A percentile compares a stretch with the other conserved stretches of the same genome.
phyloP scores from a whole-genome alignment of 2,888 invertebrate species.

The Smittia sp. region DNA sequence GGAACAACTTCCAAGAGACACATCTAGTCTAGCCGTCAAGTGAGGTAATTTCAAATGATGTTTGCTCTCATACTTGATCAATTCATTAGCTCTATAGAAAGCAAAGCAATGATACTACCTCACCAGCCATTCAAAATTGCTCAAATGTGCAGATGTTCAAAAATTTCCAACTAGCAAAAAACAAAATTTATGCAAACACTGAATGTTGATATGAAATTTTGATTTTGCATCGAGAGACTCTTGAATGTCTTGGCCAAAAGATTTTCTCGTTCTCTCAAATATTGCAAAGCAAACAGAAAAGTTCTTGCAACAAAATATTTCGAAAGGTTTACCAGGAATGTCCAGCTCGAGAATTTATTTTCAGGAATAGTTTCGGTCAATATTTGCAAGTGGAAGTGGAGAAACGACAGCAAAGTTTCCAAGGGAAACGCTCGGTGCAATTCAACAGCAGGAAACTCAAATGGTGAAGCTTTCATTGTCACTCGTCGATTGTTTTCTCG shows the following conservation, averaged over 20 bases:
- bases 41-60: conserved; percentile 14
- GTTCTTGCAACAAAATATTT: neutral
- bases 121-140: neutral
- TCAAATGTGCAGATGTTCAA: conserved; percentile 5
- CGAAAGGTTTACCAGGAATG: neutral
- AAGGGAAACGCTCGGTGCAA: neutral
- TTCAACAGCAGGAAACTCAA: neutral
- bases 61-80: neutral
- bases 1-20: neutral
- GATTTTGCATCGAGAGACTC: neutral
- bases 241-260: neutral
- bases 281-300: conserved; percentile 3
- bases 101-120: too few relatives aligned
- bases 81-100: too few relatives aligned
- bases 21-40: neutral
- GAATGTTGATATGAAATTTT: neutral
- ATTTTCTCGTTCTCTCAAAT: neutral
- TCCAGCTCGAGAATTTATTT: conserved; percentile 15
- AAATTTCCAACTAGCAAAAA: neutral
- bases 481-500: too few relatives aligned
- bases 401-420: neutral
- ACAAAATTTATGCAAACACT: neutral
- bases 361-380: neutral
- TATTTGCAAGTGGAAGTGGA: neutral
- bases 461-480: too few relatives aligned